Conservation (phyloP, 2,888 invertebrate species). For the Perithous albicinctus region DNA sequence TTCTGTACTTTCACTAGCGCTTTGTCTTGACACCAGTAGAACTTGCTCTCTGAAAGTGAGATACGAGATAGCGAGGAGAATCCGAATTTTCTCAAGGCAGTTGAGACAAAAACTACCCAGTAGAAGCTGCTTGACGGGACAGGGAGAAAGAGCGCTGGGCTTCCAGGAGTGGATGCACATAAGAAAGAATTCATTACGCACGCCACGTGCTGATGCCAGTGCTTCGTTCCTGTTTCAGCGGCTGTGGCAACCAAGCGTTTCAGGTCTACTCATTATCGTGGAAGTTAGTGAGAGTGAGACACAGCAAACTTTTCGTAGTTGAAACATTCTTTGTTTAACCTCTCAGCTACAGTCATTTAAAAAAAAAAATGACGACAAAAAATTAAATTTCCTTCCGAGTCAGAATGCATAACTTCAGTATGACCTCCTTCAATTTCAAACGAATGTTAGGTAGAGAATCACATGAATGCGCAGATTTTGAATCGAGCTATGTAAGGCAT, state of each 20-base stretch:
- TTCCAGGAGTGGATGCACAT: constrained; percentile 2
- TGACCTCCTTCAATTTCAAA: not conserved
- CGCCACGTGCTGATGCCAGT: constrained; percentile 39
- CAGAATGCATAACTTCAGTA: not conserved
- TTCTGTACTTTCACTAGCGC: constrained; percentile 1
- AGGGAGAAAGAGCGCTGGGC: constrained; percentile 21
- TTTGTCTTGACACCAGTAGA: constrained; percentile 21
- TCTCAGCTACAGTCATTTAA: not conserved
- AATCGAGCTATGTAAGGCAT: not conserved
- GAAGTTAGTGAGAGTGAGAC: constrained; percentile 40
- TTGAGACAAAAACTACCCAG: constrained; percentile 25
- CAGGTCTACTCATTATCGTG: constrained; percentile 60
- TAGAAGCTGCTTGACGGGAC: constrained; percentile 49
- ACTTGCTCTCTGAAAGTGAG: constrained; percentile 16
- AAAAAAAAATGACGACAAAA: not conserved
- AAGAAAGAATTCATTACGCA: constrained; percentile 57
- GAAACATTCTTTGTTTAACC: not conserved
- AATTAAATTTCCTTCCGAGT: not conserved
- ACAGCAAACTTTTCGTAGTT: constrained; percentile 1
- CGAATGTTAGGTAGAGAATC: no score
- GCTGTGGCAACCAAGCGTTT: constrained; percentile 30
- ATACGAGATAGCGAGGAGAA: constrained; percentile 3
- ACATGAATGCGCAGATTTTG: not conserved
- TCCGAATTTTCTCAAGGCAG: constrained; percentile 48
- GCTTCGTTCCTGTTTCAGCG: constrained; percentile 37